Evolutionary conservation across 2,113 vertebrate species (phyloP).

Genomic region (Mormoops blainvillei): DNA sequence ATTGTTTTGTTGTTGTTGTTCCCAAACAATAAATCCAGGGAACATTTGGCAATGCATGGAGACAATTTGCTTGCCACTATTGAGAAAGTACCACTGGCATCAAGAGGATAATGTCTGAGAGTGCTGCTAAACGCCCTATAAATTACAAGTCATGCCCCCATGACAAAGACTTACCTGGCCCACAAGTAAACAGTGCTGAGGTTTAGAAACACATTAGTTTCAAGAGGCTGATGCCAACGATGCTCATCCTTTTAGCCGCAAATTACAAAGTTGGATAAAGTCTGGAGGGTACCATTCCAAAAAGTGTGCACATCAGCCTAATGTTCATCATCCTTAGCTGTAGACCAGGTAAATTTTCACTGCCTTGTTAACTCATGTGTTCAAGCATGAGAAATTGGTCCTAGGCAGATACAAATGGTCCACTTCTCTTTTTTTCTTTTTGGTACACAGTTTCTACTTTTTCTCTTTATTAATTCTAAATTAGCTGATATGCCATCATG

Average conservation of each 20-base stretch:
- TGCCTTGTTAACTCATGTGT: neutral
- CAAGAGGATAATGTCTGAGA: neutral
- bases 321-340: neutral
- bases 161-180: neutral
- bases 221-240: neutral
- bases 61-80: neutral
- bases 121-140: neutral
- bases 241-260: neutral
- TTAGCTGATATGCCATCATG: neutral
- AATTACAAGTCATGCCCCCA: neutral
- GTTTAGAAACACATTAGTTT: neutral
- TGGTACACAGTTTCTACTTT: neutral
- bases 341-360: neutral
- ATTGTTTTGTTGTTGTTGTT: neutral
- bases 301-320: neutral
- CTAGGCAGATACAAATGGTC: neutral
- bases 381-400: neutral
- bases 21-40: neutral
- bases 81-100: neutral
- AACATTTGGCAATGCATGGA: neutral
- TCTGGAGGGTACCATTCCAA: neutral
- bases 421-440: neutral
- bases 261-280: neutral
- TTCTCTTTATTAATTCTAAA: neutral
- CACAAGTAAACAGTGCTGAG: neutral